Evolutionary conservation across 1,140 invertebrate genomes (phyloP), one percentile per base, ranked within the genome.

Genomic region (Drosophila nannoptera): DNA sequence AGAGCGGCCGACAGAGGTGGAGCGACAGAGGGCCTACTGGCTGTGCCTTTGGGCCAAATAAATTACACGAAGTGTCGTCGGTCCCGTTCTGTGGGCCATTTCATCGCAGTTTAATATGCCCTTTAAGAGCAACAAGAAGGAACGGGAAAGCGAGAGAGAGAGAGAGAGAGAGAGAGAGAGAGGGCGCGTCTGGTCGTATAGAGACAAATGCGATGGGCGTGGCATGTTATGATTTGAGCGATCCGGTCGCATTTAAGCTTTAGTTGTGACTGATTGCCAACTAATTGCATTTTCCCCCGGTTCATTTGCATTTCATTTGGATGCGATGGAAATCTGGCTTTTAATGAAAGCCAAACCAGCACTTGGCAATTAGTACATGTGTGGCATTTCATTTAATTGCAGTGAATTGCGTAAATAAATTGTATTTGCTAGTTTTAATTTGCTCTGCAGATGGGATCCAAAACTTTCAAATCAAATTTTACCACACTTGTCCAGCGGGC

Each of bases 31-130:
- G 33, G 32, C 42, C 38, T 36, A 55, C 69, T n/a, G n/a, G n/a
- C 60, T 69, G 81, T 65, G 74, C 74, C 81, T 75, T 73, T 75
- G 84, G 77, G 81, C 81, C 73, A 84, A 84, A 84, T 84, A 84
- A 86, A 86, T 84, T 84, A 84, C 73, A 81, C 54, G 76, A 77
- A 84, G 83, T 77, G 80, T 84, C 73, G 73, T 68, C 60, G 69
- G 62, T 42, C 75, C 76, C 80, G 65, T 83, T 83, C 73, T 84
- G 80, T 78, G 80, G 80, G 73, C 81, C 76, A 76, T 83, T 83
- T 86, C 75, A 75, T 80, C 76, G 76, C 70, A 66, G 80, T 86
- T 84, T 76, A 76, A 71, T 80, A 71, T 73, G 73, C 62, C 56
- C 58, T 73, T 52, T 52, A 9, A 63, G 38, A 64, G 63, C 61